These are phyloP conservation scores for Apolygus lucorum DNA, from an alignment of 1,140 invertebrate species.

Conservation along the genomic window DNA sequence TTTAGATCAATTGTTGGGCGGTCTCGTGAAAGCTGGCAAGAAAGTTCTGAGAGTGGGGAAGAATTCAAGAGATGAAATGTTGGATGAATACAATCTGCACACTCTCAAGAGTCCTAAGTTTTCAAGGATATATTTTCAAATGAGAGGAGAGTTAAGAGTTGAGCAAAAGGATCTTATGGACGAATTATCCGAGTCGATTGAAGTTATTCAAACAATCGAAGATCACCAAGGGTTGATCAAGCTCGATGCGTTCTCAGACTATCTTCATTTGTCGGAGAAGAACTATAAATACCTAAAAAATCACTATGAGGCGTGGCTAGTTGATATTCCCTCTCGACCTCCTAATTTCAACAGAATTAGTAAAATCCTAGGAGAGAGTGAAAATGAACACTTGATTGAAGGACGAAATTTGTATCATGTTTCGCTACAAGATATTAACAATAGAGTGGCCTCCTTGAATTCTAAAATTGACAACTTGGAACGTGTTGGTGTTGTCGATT, in stretches of 20 bases:
- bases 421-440: too few species aligned
- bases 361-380: too few species aligned
- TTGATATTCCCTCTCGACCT: too few species aligned
- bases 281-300: background rate
- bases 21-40: constrained; percentile 46
- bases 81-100: constrained; percentile 36
- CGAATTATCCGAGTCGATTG: background rate
- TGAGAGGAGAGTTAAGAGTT: background rate
- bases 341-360: too few species aligned
- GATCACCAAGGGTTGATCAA: background rate
- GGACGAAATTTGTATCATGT: too few species aligned
- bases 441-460: too few species aligned
- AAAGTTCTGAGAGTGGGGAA: constrained; percentile 63
- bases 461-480: too few species aligned
- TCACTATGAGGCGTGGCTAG: background rate
- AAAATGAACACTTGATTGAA: too few species aligned
- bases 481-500: too few species aligned
- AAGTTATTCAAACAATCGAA: background rate
- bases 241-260: background rate
- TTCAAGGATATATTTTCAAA: background rate
- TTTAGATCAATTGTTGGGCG: constrained; percentile 80
- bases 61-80: constrained; percentile 51
- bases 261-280: background rate
- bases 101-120: background rate
- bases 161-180: background rate